Conservation (phyloP, 2,113 vertebrate species). For the Telmatochromis sp. region DNA sequence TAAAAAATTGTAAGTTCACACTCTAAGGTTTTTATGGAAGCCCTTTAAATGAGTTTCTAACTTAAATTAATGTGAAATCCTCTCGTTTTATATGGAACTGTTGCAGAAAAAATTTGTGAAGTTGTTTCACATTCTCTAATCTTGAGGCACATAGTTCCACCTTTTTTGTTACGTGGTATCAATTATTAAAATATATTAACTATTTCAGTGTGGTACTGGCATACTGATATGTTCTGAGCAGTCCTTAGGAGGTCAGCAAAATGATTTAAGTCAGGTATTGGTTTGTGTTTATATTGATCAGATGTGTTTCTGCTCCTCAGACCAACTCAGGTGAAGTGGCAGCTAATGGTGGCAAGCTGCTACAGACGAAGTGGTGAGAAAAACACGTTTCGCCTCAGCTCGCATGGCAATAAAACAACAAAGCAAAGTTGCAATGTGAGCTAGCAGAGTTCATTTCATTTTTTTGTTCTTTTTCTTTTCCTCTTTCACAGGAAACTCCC, state of each 20-base stretch:
- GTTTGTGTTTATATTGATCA: background rate
- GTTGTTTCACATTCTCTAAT: background rate
- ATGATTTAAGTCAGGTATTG: background rate
- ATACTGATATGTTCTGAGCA: background rate
- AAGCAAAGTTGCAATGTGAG: background rate
- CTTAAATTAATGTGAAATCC: background rate
- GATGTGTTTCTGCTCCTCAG: conserved; percentile 54
- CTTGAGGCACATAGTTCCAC: background rate
- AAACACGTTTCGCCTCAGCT: background rate
- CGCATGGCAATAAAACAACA: background rate
- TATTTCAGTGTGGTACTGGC: background rate
- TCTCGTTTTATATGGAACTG: background rate
- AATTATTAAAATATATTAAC: background rate
- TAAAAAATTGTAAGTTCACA: background rate
- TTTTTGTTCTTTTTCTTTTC: background rate
- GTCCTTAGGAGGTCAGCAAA: background rate
- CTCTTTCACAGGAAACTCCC: conserved; percentile 86
- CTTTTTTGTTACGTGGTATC: background rate
- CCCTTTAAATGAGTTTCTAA: background rate
- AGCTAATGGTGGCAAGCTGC: conserved; percentile 91
- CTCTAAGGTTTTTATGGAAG: background rate
- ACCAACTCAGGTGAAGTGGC: conserved; percentile 89
- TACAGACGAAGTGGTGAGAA: conserved; percentile 86
- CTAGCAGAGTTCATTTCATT: background rate
- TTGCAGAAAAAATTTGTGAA: background rate